phyloP scores from a whole-genome alignment of 2,888 invertebrate species.

The Xestia sexstrigata region DNA sequence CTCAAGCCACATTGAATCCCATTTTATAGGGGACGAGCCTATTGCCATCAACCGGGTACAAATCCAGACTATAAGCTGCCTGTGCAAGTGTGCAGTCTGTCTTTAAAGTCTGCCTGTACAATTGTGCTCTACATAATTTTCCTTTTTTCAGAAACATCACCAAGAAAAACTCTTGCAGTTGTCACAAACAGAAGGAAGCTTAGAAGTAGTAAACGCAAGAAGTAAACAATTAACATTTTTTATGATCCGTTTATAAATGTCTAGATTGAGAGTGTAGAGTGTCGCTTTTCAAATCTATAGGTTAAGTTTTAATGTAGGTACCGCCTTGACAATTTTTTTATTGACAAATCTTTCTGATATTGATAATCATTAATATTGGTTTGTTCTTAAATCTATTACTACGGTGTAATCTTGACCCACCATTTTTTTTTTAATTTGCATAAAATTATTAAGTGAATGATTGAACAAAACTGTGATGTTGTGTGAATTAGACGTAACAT shows the following conservation, averaged over 20 bases:
- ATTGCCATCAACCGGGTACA: too few species aligned
- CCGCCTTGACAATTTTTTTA: constrained; percentile 55
- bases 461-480: constrained; percentile 69
- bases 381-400: constrained; percentile 37
- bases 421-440: constrained; percentile 49
- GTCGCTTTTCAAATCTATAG: constrained; percentile 61
- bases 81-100: too few species aligned
- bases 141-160: constrained; percentile 76
- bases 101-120: too few species aligned
- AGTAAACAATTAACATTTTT: constrained; percentile 48
- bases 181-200: constrained; percentile 77
- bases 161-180: constrained; percentile 66
- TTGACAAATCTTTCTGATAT: constrained; percentile 35
- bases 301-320: constrained; percentile 64
- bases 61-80: neutral
- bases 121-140: neutral
- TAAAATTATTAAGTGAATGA: constrained; percentile 50
- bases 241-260: constrained; percentile 22
- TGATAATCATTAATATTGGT: constrained; percentile 33
- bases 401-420: constrained; percentile 60
- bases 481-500: constrained; percentile 50
- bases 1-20: neutral
- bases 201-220: constrained; percentile 82
- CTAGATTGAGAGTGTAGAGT: constrained; percentile 39
- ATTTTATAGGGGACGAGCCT: too few species aligned